Evolutionary conservation across 2,113 vertebrate species (phyloP), one percentile per base, ranked within the genome.

Genomic region (Gila orcuttii): DNA sequence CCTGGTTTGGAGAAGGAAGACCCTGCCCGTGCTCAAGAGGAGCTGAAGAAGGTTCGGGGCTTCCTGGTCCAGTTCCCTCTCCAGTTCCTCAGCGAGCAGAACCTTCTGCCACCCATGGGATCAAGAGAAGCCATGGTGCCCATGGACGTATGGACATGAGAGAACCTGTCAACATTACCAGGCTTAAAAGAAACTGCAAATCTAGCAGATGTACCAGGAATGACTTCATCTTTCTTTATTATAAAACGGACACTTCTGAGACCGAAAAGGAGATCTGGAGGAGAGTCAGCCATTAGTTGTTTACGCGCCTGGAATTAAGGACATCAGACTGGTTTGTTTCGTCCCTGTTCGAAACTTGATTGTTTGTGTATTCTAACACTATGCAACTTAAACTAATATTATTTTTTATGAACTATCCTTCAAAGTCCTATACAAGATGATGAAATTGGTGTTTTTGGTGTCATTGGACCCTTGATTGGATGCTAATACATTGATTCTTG

Each of bases 31-130:
- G 98, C 98, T 28, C 93, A 92, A 0, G 97, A 98, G 86, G 97
- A 99, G 90, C 90, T 99, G 23, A 97, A 95, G 89, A 99, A 97
- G 93, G 97, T 99, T 77, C 96, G 95, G 2, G 98, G 98, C 6
- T 99, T 99, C 93, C 92, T 97, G 85, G 97, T 99, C 25, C 97
- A 99, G 86, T 98, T 99, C 55, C 97, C 98, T 9, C 96, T 99
- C 15, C 94, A 96, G 88, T 99, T 99, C 92, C 92, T 99, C 85
- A 90, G 93, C 79, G 97, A 97, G 86, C 95, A 99, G 90, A 95
- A 95, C 92, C 94, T 99, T 15, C 95, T 99, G 9, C 98, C 98
- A 23, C 96, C 98, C 0, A 96, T 99, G 0, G 97, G 98, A 87
- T 97, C 97, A 81, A 99, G 97, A 91, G 98, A 99, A 93, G 95